Conservation (phyloP, 2,113 vertebrate genomes). For the Manacus vitellinus region DNA sequence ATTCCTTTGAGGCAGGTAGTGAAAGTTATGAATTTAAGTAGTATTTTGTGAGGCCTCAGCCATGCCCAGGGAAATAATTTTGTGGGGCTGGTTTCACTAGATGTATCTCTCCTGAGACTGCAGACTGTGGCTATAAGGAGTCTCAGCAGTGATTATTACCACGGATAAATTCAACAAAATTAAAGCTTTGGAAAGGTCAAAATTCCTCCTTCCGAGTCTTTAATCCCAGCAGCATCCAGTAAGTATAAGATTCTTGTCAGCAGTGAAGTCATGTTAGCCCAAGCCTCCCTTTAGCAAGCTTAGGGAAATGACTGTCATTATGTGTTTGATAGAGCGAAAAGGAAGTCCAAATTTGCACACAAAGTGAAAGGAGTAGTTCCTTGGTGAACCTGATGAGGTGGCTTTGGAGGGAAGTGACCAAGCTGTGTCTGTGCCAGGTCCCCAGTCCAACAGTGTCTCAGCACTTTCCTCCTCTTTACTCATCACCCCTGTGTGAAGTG, state of each 20-base stretch:
- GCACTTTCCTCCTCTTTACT: not conserved
- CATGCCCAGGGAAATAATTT: not conserved
- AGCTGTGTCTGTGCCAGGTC: not conserved
- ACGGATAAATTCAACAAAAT: slow-evolving; percentile 17
- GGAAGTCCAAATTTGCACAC: not conserved
- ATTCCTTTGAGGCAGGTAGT: not conserved
- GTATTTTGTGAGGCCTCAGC: not conserved
- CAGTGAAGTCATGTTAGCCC: not conserved
- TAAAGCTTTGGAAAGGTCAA: slow-evolving; percentile 35
- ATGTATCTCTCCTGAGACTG: not conserved
- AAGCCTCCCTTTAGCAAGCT: not conserved
- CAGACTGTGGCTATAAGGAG: not conserved
- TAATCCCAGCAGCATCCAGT: slow-evolving; percentile 14
- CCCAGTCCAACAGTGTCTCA: not conserved
- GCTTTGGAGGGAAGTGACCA: not conserved
- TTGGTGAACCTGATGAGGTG: not conserved
- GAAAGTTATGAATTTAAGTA: slow-evolving; percentile 2
- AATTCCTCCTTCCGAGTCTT: slow-evolving; percentile 7
- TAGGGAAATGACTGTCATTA: slow-evolving; percentile 36
- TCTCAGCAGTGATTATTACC: slow-evolving; percentile 12
- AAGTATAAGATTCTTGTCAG: slow-evolving; percentile 28
- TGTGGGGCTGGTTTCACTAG: slow-evolving; percentile 12
- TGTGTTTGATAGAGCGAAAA: not conserved
- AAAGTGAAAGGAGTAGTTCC: not conserved
- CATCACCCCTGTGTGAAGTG: rapidly evolving